Conservation (phyloP, 2,888 invertebrate species). For the Balanococcus diminutus region DNA sequence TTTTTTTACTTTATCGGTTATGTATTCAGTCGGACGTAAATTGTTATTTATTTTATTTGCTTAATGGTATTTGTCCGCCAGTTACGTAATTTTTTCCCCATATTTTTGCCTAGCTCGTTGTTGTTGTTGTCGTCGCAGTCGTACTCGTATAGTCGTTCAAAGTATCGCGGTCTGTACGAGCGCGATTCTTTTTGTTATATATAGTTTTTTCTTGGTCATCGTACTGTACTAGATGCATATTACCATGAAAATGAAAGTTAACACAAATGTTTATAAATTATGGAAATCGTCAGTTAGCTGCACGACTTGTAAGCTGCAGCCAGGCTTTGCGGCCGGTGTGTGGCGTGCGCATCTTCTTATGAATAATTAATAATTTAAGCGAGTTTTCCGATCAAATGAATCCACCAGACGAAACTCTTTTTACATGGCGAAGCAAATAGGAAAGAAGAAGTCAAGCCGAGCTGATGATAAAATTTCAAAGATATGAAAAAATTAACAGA, state of each 20-base stretch:
- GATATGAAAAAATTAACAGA: neutral
- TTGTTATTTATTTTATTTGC: slow-evolving; percentile 43
- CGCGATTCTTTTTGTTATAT: slow-evolving; percentile 1
- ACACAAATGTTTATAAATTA: slow-evolving; percentile 28
- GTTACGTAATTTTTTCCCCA: slow-evolving; percentile 28
- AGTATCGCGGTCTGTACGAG: neutral
- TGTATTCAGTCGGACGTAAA: slow-evolving; percentile 26
- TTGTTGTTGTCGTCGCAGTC: neutral
- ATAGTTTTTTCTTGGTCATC: neutral
- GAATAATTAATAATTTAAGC: neutral
- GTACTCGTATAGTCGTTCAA: neutral
- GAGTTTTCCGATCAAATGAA: neutral
- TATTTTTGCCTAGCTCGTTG: neutral
- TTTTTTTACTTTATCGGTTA: neutral
- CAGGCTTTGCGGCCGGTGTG: neutral
- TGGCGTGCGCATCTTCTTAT: neutral
- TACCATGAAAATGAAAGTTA: slow-evolving; percentile 27
- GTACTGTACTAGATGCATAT: neutral
- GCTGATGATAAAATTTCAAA: neutral
- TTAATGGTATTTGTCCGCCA: slow-evolving; percentile 15
- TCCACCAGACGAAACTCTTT: neutral
- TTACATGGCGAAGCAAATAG: neutral
- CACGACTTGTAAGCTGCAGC: neutral
- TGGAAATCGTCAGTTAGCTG: neutral
- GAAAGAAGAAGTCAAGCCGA: neutral